These are phyloP conservation scores for Gymnocypris eckloni DNA, from an alignment of 2,797 vertebrate species.

Conservation along the genomic window DNA sequence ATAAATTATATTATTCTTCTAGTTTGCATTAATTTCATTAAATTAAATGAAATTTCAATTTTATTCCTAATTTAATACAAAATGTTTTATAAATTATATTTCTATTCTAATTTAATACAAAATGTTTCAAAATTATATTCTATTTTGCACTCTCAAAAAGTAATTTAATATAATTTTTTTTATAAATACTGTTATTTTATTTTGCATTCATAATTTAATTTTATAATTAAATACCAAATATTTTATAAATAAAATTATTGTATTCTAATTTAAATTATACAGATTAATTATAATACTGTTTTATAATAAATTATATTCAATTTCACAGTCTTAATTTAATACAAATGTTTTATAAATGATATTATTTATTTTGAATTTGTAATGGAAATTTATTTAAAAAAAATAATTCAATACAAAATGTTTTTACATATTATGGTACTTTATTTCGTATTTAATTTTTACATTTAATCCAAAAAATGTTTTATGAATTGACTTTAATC, in stretches of 20 bases:
- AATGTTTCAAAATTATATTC: background rate
- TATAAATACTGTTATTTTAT: background rate
- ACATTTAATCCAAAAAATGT: background rate
- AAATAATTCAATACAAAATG: background rate
- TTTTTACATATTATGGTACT: background rate
- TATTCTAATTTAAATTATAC: background rate
- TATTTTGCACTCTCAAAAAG: background rate
- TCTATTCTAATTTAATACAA: background rate
- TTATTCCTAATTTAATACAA: background rate
- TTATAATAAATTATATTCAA: background rate
- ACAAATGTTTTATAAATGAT: background rate
- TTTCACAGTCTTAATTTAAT: background rate
- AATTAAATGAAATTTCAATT: no score
- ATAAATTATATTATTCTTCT: background rate
- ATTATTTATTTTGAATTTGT: background rate
- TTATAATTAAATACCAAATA: background rate
- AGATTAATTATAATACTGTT: background rate
- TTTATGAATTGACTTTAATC: background rate
- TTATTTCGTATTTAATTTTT: background rate
- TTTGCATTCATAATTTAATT: background rate
- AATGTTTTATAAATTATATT: background rate
- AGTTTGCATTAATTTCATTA: background rate
- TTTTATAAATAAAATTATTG: background rate
- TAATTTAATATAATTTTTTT: background rate
- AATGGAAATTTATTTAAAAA: background rate